Evolutionary conservation across 2,797 vertebrate genomes (phyloP), one percentile per base, ranked within the genome.

Genomic region (Eupleurogrammus muticus): DNA sequence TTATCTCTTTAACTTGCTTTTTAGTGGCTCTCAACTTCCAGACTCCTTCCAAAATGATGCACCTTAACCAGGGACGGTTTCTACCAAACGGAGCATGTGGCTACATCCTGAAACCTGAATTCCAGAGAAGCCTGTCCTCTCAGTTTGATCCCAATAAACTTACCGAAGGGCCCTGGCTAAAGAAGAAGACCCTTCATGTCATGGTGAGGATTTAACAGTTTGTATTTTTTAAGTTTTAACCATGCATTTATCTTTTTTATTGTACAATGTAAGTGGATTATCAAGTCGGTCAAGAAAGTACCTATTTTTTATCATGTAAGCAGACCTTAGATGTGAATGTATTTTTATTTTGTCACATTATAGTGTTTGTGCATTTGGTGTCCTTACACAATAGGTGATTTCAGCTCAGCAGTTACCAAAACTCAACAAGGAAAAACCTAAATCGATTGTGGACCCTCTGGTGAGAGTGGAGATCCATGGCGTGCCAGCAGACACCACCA

Each of bases 11-110:
- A 28, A 9, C 47, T 78, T 34, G 69, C 2, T 42, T 73, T 62
- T 34, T 36, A 99, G 98, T 99, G 94, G 97, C 97, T 11, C 79
- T 99, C 60, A 99, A 99, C 91, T 99, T 99, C 93, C 98, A 99
- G 93, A 97, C 96, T 2, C 91, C 92, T 5, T 90, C 92, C 64
- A 91, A 94, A 53, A 96, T 97, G 91, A 98, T 99, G 97, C 95
- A 99, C 20, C 24, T 99, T 50, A 96, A 99, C 86, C 97, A 98
- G 87, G 97, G 97, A 5, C 92, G 88, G 4, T 99, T 99, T 89
- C 89, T 93, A 77, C 93, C 95, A 54, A 99, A 99, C 0, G 96
- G 95, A 3, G 88, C 89, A 40, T 94, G 93, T 20, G 98, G 98
- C 40, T 99, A 98, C 46, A 80, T 96, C 84, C 94, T 99, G 85